Evolutionary conservation across 2,113 vertebrate species (phyloP), one percentile per base, ranked within the genome.

Genomic region (Ceyx margarethae): DNA sequence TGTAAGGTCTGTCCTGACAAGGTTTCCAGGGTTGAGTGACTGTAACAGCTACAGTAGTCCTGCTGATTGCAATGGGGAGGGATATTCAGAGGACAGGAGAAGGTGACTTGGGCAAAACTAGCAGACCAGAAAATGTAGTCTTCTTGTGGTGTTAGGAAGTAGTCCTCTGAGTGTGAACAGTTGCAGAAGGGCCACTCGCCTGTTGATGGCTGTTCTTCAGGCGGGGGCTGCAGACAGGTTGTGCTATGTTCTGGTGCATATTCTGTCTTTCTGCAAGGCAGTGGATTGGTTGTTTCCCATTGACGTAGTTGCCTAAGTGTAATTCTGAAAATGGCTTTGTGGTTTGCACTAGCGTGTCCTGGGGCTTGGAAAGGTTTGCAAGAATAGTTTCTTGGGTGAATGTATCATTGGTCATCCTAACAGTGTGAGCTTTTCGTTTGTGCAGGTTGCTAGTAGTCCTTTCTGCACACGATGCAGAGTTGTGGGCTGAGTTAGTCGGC

Each of bases 1-100:
- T 61, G 37, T 3, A 5, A 33, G 11, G 19, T 53, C 46, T 33
- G 6, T 67, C 46, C 23, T 69, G 57, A 65, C 12, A 3, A 0
- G 0, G 25, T 62, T n/a, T 16, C 25, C 11, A 29, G 69, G 4
- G 2, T 14, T 0, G 1, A n/a, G 35, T 23, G 15, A 12, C 60
- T 33, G 10, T 28, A 16, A 10, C 19, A 50, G 48, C 28, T 67
- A 21, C 61, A 54, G 37, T 17, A 2, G 2, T 20, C 26, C 60
- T 48, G 42, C 61, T 71, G 4, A 7, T 54, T n/a, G 51, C 31
- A 33, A 9, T 19, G 42, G 26, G 73, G 28, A 7, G 26, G 73
- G 28, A 7, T 58, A 3, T 43, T 60, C 48, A 37, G 56, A 74
- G 37, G 10, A 8, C 25, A 42, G 61, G 15, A 33, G 46, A 69